Conservation (phyloP, 2,113 vertebrate species). For the Calyptommatus sinebrachiatus region DNA sequence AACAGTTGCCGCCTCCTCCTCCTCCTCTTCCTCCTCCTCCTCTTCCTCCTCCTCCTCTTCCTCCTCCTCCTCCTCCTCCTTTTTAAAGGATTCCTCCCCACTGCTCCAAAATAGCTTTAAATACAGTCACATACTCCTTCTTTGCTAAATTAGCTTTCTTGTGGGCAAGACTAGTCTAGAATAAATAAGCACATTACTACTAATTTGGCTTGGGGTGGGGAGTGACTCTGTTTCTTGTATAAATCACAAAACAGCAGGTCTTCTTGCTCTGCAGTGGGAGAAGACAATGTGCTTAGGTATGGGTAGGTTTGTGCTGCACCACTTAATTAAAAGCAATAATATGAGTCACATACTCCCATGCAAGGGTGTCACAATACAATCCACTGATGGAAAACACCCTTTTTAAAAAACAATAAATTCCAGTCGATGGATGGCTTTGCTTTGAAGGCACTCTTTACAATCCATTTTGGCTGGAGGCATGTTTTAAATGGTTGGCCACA, state of each 20-base stretch:
- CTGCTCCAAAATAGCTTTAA: not conserved
- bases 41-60: not conserved
- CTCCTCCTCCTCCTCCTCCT: not conserved
- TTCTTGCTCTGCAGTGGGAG: constrained; percentile 11
- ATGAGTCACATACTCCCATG: constrained; percentile 47
- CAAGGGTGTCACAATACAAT: not conserved
- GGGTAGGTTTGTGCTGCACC: constrained; percentile 9
- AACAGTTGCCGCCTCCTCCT: not conserved
- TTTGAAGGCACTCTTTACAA: not conserved
- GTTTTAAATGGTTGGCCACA: constrained; percentile 34
- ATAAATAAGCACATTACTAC: constrained; percentile 16
- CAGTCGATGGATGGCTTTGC: constrained; percentile 29
- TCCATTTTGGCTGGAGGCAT: not conserved
- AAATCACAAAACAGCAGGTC: constrained; percentile 17
- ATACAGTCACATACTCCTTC: not conserved
- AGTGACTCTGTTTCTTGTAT: constrained; percentile 22
- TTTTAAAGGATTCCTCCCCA: not conserved
- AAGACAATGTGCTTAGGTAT: not conserved
- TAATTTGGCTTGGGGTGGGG: constrained; percentile 29
- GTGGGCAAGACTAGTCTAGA: not conserved
- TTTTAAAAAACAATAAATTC: constrained; percentile 46
- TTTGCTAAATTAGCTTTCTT: not conserved
- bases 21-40: not conserved
- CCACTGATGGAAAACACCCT: constrained; percentile 15
- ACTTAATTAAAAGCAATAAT: constrained; percentile 48